Evolutionary conservation across 2,113 vertebrate species (phyloP).

Genomic region (Centropus bengalensis): DNA sequence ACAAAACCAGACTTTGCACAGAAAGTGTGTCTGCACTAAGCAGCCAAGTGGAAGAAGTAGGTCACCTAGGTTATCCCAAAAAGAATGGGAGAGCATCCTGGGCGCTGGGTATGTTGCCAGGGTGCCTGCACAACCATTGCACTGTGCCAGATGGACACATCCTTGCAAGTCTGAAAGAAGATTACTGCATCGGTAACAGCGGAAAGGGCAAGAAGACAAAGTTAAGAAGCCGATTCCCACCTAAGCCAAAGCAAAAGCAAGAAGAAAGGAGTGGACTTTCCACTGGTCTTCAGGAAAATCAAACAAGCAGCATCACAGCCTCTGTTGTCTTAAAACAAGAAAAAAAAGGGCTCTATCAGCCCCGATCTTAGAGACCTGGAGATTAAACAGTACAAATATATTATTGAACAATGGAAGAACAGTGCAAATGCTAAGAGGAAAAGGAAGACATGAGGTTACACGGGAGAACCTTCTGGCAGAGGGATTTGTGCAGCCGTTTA

Average conservation of each 20-base stretch:
- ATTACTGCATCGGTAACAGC: background rate
- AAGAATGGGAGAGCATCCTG: background rate
- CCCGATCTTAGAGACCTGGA: background rate
- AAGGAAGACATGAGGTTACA: background rate
- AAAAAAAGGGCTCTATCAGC: background rate
- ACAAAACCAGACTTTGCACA: background rate
- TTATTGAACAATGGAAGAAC: background rate
- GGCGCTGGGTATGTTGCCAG: background rate
- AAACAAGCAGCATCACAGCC: background rate
- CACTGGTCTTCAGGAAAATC: background rate
- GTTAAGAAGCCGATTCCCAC: background rate
- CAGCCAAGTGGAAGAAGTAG: background rate
- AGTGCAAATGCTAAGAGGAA: background rate
- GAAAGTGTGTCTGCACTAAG: background rate
- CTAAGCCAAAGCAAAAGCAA: background rate
- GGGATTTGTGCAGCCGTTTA: background rate
- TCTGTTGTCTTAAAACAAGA: background rate
- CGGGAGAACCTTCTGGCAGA: background rate
- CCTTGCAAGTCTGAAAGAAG: background rate
- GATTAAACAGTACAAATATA: background rate
- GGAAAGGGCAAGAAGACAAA: background rate
- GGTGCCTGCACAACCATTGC: rapidly evolving
- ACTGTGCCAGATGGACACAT: background rate
- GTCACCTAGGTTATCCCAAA: background rate
- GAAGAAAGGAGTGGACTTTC: background rate